A percentile compares a stretch with the other conserved stretches of the same genome.
Conservation (phyloP, 2,113 vertebrate species). For the Agapornis roseicollis region DNA sequence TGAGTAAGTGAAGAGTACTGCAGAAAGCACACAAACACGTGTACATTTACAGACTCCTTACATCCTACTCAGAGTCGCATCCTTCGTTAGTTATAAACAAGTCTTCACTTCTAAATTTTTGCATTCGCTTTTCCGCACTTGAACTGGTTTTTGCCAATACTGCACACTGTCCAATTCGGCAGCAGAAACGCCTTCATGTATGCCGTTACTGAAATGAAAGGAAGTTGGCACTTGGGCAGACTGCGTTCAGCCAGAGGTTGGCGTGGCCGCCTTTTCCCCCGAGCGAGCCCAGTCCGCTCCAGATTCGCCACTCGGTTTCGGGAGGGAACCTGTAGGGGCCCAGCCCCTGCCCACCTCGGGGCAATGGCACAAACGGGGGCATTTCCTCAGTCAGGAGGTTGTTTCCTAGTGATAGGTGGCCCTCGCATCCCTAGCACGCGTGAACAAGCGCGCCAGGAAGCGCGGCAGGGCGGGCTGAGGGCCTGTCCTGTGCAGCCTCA, state of each 20-base stretch:
- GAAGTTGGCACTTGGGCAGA: too few species aligned
- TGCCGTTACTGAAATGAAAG: too few species aligned
- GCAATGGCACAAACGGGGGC: accelerated
- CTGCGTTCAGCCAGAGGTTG: accelerated
- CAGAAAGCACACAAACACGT: neutral
- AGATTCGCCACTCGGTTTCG: neutral
- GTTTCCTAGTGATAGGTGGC: too few species aligned
- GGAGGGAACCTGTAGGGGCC: accelerated
- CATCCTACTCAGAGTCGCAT: neutral
- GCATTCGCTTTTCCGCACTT: neutral
- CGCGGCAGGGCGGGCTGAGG: neutral
- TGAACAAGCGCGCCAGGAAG: neutral
- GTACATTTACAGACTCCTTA: neutral
- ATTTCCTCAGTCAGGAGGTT: accelerated
- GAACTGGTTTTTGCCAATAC: neutral
- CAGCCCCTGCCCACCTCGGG: neutral
- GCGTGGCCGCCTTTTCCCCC: neutral
- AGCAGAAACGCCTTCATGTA: accelerated
- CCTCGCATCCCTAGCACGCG: too few species aligned
- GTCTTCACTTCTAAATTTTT: neutral
- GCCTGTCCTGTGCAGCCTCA: neutral
- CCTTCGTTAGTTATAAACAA: too few species aligned
- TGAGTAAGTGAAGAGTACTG: accelerated
- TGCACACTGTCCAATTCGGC: accelerated
- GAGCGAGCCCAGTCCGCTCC: neutral